Evolutionary conservation across 2,888 invertebrate species (phyloP), one percentile per base, ranked within the genome.

Genomic region (Coremacera marginata): DNA sequence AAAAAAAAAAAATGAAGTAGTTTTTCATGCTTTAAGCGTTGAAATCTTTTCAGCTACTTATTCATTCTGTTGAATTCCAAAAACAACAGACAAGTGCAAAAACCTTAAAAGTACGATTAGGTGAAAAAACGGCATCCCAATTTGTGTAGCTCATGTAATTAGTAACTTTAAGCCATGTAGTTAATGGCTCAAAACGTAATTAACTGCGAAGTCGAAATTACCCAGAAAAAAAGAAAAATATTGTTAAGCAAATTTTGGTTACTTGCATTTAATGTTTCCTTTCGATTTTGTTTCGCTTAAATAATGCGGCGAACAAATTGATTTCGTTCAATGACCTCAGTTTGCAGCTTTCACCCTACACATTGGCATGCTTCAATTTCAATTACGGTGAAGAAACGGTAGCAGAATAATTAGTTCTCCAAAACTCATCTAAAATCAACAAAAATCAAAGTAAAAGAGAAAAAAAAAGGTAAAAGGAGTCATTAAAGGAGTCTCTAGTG

Each of bases 171-270:
- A 52, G 63, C 16, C n/a, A 70, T 44, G 34, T 60, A 68, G 79
- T 81, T 83, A 82, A 83, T 80, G 83, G 83, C 79, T 78, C 78
- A 73, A 72, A 81, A 82, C 77, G 82, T 86, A 86, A 86, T 85
- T 85, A 85, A 82, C 84, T 27, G 63, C 63, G 27, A 25, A 14
- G 31, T 31, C 4, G 3, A 44, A 44, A 44, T 44, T 11, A 44
- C 44, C 44, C 11, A 11, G 16, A 31, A 31, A 27, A 63, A 62
- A 9, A 55, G 7, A 70, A 55, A 57, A 25, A 34, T 57, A 3
- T 34, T 34, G 57, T 37, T 51, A n/a, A 34, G 52, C 71, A 31
- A 34, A 71, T 71, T 55, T 57, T 9, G 16, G 52, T 31, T 16
- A 19, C 22, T 60, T 71, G 52, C 27, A n/a, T 49, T 68, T 68